Conservation (phyloP, 2,797 vertebrate genomes). For the Pangasius krempfi region DNA sequence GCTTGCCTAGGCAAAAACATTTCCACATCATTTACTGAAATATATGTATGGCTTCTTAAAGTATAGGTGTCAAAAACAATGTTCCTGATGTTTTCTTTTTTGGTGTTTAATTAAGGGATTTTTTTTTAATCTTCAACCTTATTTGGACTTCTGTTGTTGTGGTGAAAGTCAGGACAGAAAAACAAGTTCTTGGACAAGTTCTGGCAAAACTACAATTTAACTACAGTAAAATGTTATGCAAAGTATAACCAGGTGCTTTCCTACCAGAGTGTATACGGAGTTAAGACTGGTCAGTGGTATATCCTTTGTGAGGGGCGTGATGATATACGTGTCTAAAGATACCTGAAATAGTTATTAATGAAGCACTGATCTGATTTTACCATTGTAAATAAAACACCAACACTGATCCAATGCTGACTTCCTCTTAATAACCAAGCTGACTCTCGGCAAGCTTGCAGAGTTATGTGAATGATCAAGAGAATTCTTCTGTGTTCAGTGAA, state of each 20-base stretch:
- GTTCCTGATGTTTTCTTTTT: too few relatives aligned
- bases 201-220: neutral
- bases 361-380: neutral
- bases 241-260: neutral
- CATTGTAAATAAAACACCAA: neutral
- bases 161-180: neutral
- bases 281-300: neutral
- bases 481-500: neutral
- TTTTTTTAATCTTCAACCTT: neutral
- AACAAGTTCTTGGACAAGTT: neutral
- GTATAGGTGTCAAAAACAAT: neutral
- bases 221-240: slow-evolving; percentile 1
- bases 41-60: neutral
- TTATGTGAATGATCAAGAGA: neutral
- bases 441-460: neutral
- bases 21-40: neutral
- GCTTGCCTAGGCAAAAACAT: neutral
- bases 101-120: neutral
- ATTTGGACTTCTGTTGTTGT: neutral
- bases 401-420: neutral
- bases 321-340: neutral
- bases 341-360: neutral
- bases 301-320: neutral
- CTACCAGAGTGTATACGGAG: neutral
- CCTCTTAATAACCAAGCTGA: neutral